Conservation (phyloP, 1,140 invertebrate genomes). For the Penaeus indicus region DNA sequence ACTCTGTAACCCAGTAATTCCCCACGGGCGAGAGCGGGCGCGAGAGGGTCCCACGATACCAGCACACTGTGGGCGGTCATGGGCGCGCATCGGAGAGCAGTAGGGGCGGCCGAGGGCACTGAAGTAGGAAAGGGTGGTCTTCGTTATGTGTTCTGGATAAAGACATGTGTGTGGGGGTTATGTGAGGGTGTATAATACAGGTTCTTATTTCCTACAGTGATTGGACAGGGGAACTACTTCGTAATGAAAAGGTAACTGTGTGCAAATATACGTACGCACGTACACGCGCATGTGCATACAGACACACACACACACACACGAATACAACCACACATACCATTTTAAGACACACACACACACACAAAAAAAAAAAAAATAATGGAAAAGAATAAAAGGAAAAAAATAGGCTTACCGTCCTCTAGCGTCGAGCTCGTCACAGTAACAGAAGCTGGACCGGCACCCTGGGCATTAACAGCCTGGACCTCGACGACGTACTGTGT, state of each 20-base stretch:
- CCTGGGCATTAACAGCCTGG: slow-evolving; percentile 72
- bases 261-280: no score
- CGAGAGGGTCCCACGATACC: slow-evolving; percentile 82
- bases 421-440: slow-evolving; percentile 70
- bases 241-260: no score
- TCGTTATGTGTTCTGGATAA: not conserved
- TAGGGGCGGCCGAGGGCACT: slow-evolving; percentile 79
- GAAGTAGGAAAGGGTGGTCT: not conserved
- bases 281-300: no score
- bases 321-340: no score
- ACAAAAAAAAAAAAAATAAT: no score
- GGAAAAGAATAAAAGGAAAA: no score
- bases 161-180: no score
- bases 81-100: slow-evolving; percentile 79
- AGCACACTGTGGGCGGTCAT: slow-evolving; percentile 83
- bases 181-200: no score
- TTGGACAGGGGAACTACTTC: no score
- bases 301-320: no score
- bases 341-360: no score
- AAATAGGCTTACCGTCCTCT: slow-evolving; percentile 70
- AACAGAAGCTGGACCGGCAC: slow-evolving; percentile 71
- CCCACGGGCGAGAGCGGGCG: slow-evolving; percentile 79
- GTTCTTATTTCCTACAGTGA: no score
- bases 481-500: slow-evolving; percentile 71
- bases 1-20: slow-evolving; percentile 81